Conservation (phyloP, 53 echinoderm and acorn worm species). For the Echinarachnius parma region DNA sequence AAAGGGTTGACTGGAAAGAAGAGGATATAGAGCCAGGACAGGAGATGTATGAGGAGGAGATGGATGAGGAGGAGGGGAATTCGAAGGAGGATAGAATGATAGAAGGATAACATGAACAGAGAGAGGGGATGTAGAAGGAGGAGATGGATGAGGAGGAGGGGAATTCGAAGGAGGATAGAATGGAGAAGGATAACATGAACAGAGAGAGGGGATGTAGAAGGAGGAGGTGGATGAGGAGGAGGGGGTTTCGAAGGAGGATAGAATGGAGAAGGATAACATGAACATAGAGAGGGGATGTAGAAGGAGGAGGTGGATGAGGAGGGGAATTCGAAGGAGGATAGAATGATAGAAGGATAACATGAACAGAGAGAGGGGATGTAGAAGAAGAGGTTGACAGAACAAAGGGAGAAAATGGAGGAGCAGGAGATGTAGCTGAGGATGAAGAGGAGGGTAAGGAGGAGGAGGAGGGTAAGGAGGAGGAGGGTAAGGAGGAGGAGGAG, state of each 20-base stretch:
- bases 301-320: neutral
- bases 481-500: neutral
- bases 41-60: neutral
- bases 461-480: neutral
- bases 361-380: neutral
- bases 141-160: neutral
- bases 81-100: neutral
- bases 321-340: neutral
- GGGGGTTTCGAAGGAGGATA: neutral
- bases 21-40: neutral
- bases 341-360: neutral
- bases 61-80: neutral
- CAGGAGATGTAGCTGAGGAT: neutral
- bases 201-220: neutral
- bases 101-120: neutral
- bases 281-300: neutral
- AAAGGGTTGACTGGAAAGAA: neutral
- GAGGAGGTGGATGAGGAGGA: no score
- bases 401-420: neutral
- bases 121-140: neutral
- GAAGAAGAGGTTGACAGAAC: neutral
- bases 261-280: neutral
- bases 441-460: neutral
- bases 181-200: neutral
- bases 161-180: neutral